Evolutionary conservation across 1,140 invertebrate genomes (phyloP), one percentile per base, ranked within the genome.

Genomic region (Pristionchus pacificus): DNA sequence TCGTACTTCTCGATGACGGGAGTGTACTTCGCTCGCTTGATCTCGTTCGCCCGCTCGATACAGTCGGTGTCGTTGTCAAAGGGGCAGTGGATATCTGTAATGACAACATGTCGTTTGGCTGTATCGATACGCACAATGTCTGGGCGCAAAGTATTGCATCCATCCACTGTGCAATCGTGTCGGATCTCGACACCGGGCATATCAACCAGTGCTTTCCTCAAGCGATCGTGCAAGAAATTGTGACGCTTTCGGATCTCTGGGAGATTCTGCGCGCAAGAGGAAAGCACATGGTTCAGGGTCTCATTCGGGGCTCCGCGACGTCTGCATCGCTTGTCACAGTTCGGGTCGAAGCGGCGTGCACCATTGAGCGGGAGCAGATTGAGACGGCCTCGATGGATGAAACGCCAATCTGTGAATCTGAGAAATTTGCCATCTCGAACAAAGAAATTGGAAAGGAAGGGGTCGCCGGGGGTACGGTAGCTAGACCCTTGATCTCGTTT

Each of bases 341-440:
- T 49, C 6, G 6, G 14, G 0, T 49, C 49, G 60, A 57, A 71
- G 13, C 76, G 60, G 0, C 60, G 49, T 0, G 75, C 68, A 1
- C 75, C 84, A 69, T 85, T 84, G 0, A 85, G 62, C 0, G 81
- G 83, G 6, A 85, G 49, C 0, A 81, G 73, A 65, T 82, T 77
- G 2, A 85, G 75, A 77, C 75, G 74, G 24, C 84, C 83, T 0
- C 84, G 70, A 64, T 84, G 84, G 2, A 85, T 72, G 69, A 85
- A 85, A 15, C 84, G 78, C 83, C 84, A 85, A 59, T 85, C 82
- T 2, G 76, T 72, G 60, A 85, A 84, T 15, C 80, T 66, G 19
- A 76, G 81, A 66, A 67, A 79, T 6, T 66, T 68, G 0, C 83
- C 83, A 1, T 27, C 71, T 0, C 72, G 29, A 49, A 83, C 59